Evolutionary conservation across 2,797 vertebrate species (phyloP).

Genomic region (Acanthornis magna): DNA sequence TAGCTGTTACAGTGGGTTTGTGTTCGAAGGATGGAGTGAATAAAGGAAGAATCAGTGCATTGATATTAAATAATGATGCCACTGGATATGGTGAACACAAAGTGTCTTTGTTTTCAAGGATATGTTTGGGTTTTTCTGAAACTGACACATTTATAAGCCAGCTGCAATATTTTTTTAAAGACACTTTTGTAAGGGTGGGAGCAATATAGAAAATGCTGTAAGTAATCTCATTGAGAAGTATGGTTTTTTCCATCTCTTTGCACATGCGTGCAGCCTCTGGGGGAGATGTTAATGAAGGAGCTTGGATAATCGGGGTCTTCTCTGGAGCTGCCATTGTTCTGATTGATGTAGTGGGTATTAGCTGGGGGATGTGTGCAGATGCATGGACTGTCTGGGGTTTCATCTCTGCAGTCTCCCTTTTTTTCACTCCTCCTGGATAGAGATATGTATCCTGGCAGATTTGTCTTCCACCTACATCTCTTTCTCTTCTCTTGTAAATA

Average conservation of each 20-base stretch:
- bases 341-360: constrained; percentile 26
- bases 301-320: constrained; percentile 4
- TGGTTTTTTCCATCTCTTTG: background rate
- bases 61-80: constrained; percentile 52
- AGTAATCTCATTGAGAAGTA: constrained; percentile 11
- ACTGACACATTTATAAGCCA: background rate
- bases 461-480: background rate
- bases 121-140: background rate
- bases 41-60: constrained; percentile 32
- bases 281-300: constrained; percentile 44
- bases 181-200: background rate
- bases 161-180: constrained; percentile 17
- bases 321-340: constrained; percentile 18
- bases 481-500: constrained; percentile 26
- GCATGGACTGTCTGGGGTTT: background rate
- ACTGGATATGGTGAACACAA: constrained; percentile 30
- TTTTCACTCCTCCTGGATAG: background rate
- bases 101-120: constrained; percentile 41
- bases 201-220: constrained; percentile 1
- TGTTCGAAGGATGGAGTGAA: constrained; percentile 35
- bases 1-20: constrained; percentile 34
- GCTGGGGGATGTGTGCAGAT: background rate
- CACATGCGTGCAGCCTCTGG: constrained; percentile 3
- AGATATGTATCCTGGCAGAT: background rate
- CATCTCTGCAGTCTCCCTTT: background rate